A percentile compares a stretch with the other conserved stretches of the same genome.
Evolutionary conservation across 2,113 vertebrate genomes (phyloP).

Genomic region (Corvus cornix): DNA sequence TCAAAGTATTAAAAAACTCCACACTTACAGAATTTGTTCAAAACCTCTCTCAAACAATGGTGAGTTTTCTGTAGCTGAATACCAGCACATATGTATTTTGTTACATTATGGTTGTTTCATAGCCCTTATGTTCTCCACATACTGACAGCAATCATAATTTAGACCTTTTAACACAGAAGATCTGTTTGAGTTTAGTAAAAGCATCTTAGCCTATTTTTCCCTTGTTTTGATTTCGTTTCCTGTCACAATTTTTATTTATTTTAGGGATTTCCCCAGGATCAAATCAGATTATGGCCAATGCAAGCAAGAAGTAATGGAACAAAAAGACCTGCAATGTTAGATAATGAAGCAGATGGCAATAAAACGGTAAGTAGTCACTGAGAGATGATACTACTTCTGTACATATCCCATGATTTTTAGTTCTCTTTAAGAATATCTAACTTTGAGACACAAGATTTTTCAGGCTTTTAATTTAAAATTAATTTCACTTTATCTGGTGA

Average conservation of each 20-base stretch:
- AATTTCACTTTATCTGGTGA: background rate
- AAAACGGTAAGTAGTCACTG: slow-evolving; percentile 85
- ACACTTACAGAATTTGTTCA: slow-evolving; percentile 96
- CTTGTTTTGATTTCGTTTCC: background rate
- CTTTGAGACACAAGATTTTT: background rate
- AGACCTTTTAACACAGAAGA: background rate
- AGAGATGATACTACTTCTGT: background rate
- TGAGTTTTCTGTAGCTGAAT: slow-evolving; percentile 66
- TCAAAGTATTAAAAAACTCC: slow-evolving; percentile 98
- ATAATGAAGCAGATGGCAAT: slow-evolving; percentile 96
- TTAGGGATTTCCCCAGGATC: slow-evolving; percentile 98
- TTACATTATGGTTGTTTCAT: background rate
- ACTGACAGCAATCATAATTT: background rate
- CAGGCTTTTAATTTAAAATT: background rate
- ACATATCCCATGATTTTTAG: background rate
- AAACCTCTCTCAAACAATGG: slow-evolving; percentile 99
- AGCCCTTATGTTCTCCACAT: background rate
- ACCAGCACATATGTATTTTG: background rate
- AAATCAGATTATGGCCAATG: slow-evolving; percentile 99
- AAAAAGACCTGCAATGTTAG: slow-evolving; percentile 96
- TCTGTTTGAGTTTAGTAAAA: background rate
- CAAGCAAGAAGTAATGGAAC: slow-evolving; percentile 98
- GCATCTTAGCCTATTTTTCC: background rate
- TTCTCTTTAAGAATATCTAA: background rate
- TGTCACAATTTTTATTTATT: background rate